These are phyloP conservation scores for Hyposoter dolosus DNA, from an alignment of 2,888 invertebrate genomes.

Conservation along the genomic window DNA sequence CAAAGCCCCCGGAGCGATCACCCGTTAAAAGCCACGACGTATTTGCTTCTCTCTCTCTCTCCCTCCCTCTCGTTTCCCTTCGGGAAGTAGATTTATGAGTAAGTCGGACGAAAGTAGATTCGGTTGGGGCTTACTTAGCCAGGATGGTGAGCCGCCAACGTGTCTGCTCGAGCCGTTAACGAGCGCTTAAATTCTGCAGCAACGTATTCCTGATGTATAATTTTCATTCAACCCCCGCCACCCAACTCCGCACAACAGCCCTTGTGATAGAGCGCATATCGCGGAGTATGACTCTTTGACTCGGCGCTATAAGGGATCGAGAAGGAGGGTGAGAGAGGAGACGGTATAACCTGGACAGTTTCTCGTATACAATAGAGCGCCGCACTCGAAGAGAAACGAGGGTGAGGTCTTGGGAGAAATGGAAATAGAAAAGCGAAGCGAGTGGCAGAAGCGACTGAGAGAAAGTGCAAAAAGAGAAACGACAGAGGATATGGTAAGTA, in stretches of 20 bases:
- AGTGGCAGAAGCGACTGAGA: slow-evolving; percentile 22
- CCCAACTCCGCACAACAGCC: not conserved
- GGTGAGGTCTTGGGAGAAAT: slow-evolving; percentile 37
- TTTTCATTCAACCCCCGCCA: slow-evolving; percentile 46
- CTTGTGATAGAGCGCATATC: slow-evolving; percentile 30
- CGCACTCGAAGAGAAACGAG: slow-evolving; percentile 45
- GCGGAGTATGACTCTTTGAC: slow-evolving; percentile 35
- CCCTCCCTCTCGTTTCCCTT: not conserved
- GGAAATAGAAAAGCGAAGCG: slow-evolving; percentile 23
- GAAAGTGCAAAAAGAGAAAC: slow-evolving; percentile 19
- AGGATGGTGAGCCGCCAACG: slow-evolving; percentile 66
- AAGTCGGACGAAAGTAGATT: slow-evolving; percentile 60
- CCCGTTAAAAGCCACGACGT: slow-evolving; percentile 64
- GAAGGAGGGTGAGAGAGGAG: not conserved
- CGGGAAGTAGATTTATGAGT: slow-evolving; percentile 61
- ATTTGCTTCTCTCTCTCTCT: slow-evolving; percentile 32
- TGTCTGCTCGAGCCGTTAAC: slow-evolving; percentile 70
- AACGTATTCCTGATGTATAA: slow-evolving; percentile 53
- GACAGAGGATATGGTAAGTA: slow-evolving; percentile 36
- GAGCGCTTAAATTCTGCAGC: slow-evolving; percentile 70
- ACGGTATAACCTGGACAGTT: slow-evolving; percentile 4
- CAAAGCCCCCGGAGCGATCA: slow-evolving; percentile 62
- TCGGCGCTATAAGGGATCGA: slow-evolving; percentile 8
- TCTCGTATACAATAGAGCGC: slow-evolving; percentile 29
- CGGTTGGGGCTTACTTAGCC: slow-evolving; percentile 62